Conservation (phyloP, 2,797 vertebrate genomes). For the Pipistrellus pipistrellus region DNA sequence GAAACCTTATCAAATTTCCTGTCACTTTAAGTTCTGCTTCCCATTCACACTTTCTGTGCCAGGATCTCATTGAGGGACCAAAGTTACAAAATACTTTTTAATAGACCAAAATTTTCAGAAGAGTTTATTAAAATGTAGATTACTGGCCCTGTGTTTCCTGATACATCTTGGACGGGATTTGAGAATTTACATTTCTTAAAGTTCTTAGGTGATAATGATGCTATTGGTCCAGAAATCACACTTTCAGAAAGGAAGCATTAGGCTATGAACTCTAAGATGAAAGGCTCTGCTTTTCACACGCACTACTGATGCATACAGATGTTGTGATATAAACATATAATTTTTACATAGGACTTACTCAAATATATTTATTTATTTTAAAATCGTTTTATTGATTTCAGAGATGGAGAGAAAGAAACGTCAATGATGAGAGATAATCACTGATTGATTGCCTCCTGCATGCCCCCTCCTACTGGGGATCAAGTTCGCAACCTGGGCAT, state of each 20-base stretch:
- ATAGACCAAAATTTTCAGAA: not conserved
- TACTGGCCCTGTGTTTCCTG: not conserved
- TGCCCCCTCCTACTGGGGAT: too few relatives aligned
- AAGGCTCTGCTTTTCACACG: not conserved
- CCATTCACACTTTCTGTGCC: not conserved
- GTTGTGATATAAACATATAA: not conserved
- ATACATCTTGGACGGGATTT: not conserved
- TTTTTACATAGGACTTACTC: not conserved
- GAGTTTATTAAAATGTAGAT: not conserved
- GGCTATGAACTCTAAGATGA: not conserved
- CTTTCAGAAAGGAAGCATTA: not conserved
- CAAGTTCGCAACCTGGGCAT: too few relatives aligned
- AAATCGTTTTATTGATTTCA: too few relatives aligned
- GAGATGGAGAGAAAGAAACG: too few relatives aligned
- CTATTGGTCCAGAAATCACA: not conserved
- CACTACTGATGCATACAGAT: not conserved
- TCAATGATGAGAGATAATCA: too few relatives aligned
- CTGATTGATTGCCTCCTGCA: too few relatives aligned
- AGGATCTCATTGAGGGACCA: not conserved
- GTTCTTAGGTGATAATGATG: not conserved
- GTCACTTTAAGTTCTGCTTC: not conserved
- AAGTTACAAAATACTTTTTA: not conserved
- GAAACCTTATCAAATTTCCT: not conserved
- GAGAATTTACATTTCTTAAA: not conserved
- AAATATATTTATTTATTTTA: not conserved